phyloP scores from a whole-genome alignment of 2,888 invertebrate genomes.

The Stegophylla sp. region DNA sequence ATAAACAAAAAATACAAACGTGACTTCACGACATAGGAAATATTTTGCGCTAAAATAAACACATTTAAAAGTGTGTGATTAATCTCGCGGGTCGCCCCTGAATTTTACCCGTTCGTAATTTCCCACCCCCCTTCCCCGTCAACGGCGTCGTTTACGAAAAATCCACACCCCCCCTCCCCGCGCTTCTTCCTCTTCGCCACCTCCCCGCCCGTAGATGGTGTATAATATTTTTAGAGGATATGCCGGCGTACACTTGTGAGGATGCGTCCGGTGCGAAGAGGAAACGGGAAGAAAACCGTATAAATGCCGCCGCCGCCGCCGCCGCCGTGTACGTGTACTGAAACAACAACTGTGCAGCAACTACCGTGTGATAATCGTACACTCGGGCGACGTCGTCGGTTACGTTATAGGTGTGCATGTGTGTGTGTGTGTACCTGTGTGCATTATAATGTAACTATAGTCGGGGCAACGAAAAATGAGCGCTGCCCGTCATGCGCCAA shows the following conservation, averaged over 20 bases:
- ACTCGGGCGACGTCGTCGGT: constrained; percentile 47
- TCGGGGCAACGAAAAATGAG: too few species aligned
- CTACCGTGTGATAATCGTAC: constrained; percentile 38
- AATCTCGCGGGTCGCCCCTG: background rate
- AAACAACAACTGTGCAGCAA: background rate
- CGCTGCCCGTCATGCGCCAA: too few species aligned
- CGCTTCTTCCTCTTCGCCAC: background rate
- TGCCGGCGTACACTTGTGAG: constrained; percentile 42
- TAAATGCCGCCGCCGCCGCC: background rate
- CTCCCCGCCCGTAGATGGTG: too few species aligned
- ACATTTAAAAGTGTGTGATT: background rate
- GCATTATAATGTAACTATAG: background rate
- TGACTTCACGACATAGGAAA: too few species aligned
- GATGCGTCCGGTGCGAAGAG: constrained; percentile 52
- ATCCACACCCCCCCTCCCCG: background rate
- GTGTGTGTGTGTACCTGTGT: constrained; percentile 5
- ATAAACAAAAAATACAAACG: too few species aligned
- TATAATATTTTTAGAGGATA: too few species aligned
- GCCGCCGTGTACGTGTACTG: background rate
- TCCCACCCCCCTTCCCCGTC: background rate
- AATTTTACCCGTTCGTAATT: background rate
- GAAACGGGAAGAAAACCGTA: constrained; percentile 53
- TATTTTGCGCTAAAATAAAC: background rate
- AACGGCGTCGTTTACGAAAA: background rate
- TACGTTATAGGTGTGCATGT: background rate